These are phyloP conservation scores for Drosophila seclusa DNA, from an alignment of 2,888 invertebrate species.

Conservation along the genomic window DNA sequence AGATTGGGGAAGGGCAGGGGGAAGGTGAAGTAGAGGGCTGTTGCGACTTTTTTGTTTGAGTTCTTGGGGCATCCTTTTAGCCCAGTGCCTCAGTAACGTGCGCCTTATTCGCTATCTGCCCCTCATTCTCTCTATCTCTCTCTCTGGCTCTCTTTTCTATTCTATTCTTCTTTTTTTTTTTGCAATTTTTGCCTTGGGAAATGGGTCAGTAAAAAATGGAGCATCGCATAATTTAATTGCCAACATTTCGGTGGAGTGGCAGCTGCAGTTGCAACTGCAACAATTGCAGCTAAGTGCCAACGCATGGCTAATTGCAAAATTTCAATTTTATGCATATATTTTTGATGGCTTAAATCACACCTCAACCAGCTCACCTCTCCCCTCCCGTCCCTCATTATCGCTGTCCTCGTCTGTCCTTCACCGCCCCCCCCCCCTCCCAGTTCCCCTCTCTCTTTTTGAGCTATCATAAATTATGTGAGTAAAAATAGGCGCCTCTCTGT, in stretches of 20 bases:
- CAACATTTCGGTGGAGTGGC: conserved; percentile 21
- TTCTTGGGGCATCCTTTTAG: conserved; percentile 57
- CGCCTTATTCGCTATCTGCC: not conserved
- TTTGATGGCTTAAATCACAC: conserved; percentile 8
- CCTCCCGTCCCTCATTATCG: not conserved
- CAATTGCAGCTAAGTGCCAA: conserved; percentile 10
- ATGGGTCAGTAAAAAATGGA: conserved; percentile 51
- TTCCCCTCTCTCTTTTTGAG: not conserved
- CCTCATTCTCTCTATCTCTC: not conserved
- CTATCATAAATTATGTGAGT: conserved; percentile 56
- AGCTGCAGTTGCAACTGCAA: conserved; percentile 20
- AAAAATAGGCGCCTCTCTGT: conserved; percentile 61
- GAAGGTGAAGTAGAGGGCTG: not conserved
- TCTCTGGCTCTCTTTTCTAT: not conserved
- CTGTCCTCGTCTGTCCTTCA: not conserved
- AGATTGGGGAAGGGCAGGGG: not conserved
- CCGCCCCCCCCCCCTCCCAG: too few relatives aligned
- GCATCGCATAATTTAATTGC: conserved; percentile 60
- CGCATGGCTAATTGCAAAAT: conserved; percentile 31
- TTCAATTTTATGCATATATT: conserved; percentile 13
- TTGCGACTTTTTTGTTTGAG: conserved; percentile 58
- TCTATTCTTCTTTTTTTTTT: conserved; percentile 17
- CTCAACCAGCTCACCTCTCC: not conserved
- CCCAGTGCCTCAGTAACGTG: conserved; percentile 55
- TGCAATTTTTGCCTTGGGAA: conserved; percentile 37